Evolutionary conservation across 2,888 invertebrate species (phyloP).

Genomic region (Spilarctia lutea): DNA sequence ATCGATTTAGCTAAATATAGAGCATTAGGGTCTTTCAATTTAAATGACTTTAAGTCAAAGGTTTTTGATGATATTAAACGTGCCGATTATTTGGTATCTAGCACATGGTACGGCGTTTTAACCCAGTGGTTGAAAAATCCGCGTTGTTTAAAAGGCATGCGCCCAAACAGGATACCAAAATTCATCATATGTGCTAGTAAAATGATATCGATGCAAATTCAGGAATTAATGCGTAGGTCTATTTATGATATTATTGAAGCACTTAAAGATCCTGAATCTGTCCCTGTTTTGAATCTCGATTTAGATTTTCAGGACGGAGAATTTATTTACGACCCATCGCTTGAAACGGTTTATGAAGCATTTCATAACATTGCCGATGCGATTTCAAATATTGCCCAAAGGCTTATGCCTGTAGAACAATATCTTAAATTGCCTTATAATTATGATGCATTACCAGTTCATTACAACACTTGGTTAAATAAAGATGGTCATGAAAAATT

Average conservation of each 20-base stretch:
- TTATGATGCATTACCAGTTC: conserved; percentile 84
- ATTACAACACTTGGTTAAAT: conserved; percentile 86
- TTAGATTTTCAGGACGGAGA: conserved; percentile 82
- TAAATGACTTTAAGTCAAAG: conserved; percentile 69
- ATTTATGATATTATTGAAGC: conserved; percentile 87
- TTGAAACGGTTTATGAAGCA: conserved; percentile 82
- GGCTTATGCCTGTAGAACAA: conserved; percentile 87
- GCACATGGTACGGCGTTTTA: conserved; percentile 79
- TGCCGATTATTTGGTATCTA: conserved; percentile 78
- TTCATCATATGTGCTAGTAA: conserved; percentile 79
- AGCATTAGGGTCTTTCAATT: conserved; percentile 70
- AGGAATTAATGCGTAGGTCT: conserved; percentile 89
- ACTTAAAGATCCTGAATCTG: conserved; percentile 81
- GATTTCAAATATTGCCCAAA: conserved; percentile 85
- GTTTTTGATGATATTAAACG: conserved; percentile 76
- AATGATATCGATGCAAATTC: conserved; percentile 87
- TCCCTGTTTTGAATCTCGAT: conserved; percentile 88
- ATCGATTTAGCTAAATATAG: conserved; percentile 83
- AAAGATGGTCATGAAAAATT: conserved; percentile 84
- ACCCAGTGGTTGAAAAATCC: conserved; percentile 82
- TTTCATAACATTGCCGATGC: conserved; percentile 87
- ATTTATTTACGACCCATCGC: conserved; percentile 87
- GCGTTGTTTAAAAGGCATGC: conserved; percentile 77
- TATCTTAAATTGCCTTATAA: conserved; percentile 76
- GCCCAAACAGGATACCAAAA: conserved; percentile 68